Evolutionary conservation across 35 echinoderm and acorn worm genomes (phyloP).

Genomic region (Apostichopus japonicus): DNA sequence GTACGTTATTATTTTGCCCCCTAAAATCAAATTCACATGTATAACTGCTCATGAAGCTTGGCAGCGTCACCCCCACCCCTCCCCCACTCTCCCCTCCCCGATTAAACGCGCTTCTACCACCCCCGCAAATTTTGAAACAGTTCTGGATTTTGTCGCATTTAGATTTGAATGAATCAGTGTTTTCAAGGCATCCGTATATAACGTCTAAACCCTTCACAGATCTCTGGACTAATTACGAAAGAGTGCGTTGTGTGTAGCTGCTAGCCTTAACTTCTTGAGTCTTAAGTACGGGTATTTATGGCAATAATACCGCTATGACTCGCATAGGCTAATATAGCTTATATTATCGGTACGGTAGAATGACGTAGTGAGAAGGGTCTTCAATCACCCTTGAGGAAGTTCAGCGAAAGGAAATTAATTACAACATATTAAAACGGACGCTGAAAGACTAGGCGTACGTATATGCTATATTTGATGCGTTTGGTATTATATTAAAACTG

Average conservation of each 20-base stretch:
- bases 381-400: conserved; percentile 25
- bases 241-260: not conserved
- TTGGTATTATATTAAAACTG: not conserved
- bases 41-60: too few relatives aligned
- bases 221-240: conserved; percentile 2
- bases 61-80: too few relatives aligned
- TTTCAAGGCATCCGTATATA: not conserved
- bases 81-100: too few relatives aligned
- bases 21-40: too few relatives aligned
- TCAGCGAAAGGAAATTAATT: conserved; percentile 26
- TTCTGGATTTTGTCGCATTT: too few relatives aligned
- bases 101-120: too few relatives aligned
- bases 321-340: conserved; percentile 24
- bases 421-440: conserved; percentile 38
- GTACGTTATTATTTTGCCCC: too few relatives aligned
- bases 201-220: not conserved
- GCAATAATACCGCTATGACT: conserved; percentile 13
- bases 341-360: conserved; percentile 30
- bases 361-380: not conserved
- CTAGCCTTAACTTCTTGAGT: not conserved
- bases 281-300: conserved; percentile 42
- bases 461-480: not conserved
- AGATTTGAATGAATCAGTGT: not conserved
- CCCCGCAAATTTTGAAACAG: too few relatives aligned
- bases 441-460: not conserved